phyloP scores from a whole-genome alignment of 2,888 invertebrate species.

The Lepidonotus clava region DNA sequence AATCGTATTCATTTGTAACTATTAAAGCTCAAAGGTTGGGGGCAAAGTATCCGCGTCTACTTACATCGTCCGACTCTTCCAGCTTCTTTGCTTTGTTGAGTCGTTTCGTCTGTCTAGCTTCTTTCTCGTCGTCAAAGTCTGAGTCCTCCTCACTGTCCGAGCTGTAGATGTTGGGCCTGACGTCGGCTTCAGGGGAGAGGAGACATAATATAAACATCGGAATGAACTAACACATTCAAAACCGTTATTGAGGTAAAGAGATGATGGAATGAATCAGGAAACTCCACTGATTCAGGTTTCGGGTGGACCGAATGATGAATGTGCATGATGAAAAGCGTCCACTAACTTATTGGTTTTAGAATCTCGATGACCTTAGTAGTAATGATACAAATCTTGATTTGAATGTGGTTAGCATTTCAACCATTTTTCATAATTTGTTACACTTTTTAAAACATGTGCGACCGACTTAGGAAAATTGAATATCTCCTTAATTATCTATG shows the following conservation, averaged over 20 bases:
- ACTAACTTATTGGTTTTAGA: too few relatives aligned
- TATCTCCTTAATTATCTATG: too few relatives aligned
- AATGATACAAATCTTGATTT: too few relatives aligned
- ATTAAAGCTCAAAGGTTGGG: background rate
- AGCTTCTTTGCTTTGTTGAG: slow-evolving; percentile 77
- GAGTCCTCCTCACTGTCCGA: slow-evolving; percentile 85
- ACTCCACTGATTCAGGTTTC: too few relatives aligned
- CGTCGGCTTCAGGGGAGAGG: slow-evolving; percentile 45
- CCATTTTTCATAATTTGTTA: too few relatives aligned
- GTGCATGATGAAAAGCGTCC: too few relatives aligned
- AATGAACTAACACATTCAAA: background rate
- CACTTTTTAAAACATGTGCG: too few relatives aligned
- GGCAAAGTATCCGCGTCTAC: slow-evolving; percentile 9
- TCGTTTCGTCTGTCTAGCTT: slow-evolving; percentile 70
- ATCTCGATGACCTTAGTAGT: too few relatives aligned
- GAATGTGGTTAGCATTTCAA: too few relatives aligned
- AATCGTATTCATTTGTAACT: background rate
- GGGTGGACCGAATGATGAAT: too few relatives aligned
- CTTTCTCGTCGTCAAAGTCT: slow-evolving; percentile 68
- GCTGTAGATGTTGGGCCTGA: slow-evolving; percentile 86
- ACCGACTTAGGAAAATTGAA: too few relatives aligned
- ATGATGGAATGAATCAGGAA: too few relatives aligned
- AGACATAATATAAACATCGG: background rate
- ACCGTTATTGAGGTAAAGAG: background rate
- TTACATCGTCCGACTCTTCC: slow-evolving; percentile 74